Evolutionary conservation across 2,113 vertebrate genomes (phyloP), one percentile per base, ranked within the genome.

Genomic region (Xiphophorus maculatus): DNA sequence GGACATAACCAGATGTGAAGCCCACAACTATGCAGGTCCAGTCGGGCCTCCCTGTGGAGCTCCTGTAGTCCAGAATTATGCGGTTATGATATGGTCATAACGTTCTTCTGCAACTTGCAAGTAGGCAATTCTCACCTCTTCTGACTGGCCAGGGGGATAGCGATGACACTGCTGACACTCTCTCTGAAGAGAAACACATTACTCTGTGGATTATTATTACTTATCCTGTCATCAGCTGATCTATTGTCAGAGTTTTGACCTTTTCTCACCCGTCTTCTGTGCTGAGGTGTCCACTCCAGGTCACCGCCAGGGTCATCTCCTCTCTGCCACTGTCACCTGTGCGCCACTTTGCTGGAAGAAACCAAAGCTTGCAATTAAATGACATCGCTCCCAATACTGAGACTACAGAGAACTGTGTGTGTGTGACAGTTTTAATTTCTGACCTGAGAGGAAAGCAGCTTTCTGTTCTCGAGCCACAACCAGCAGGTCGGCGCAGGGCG

Each of bases 1-100:
- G 97, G 5, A 99, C 96, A 0, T 97, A 96, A 69, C 98, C 98
- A 0, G 98, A 97, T 1, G 95, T 97, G 88, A 99, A 99, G 68
- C 98, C 98, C 76, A 99, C 94, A 1, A 98, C 97, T 14, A 99
- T 95, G 89, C 98, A 99, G 8, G 98, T 99, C 98, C 98, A 99
- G 88, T 99, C 98, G 11, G 98, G 98, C 11, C 97, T 95, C 1
- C 98, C 98, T 0, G 98, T 99, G 63, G 98, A 99, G 77, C 97
- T 99, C 93, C 98, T 99, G 4, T 28, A 0, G 19, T 28, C 64
- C 70, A 68, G 37, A 79, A 63, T 5, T 9, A 17, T 30, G 51
- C 10, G 7, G 2, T 10, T 13, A 27, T 7, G 22, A n/a, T n/a
- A 72, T 28, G 61, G 1, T 62, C n/a, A 28, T 11, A 64, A 32